phyloP scores from a whole-genome alignment of 2,797 vertebrate species.

The Emydoidea blandingii region DNA sequence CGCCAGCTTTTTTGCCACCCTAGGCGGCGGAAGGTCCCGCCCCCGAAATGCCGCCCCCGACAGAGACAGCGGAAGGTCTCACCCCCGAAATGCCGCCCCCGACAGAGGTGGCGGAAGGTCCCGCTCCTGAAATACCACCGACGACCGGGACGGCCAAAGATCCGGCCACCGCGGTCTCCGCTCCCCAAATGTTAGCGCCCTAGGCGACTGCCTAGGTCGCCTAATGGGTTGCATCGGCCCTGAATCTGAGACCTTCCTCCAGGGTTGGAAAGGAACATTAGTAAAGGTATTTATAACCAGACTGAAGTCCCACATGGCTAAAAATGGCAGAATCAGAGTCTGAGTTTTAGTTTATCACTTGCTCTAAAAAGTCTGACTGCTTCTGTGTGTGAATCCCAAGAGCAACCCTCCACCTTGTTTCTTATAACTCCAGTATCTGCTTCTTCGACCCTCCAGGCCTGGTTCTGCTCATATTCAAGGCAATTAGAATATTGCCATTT shows the following conservation, averaged over 20 bases:
- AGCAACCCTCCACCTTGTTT: background rate
- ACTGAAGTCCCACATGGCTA: background rate
- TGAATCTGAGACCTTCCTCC: background rate
- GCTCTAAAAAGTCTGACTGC: slow-evolving; percentile 17
- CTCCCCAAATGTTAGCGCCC: too few species aligned
- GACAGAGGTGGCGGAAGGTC: too few species aligned
- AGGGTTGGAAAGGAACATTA: background rate
- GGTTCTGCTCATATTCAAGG: background rate
- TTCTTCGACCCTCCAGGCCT: background rate
- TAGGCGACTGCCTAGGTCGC: too few species aligned
- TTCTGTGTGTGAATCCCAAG: background rate
- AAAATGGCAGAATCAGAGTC: slow-evolving; percentile 5
- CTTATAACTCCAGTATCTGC: slow-evolving; percentile 31
- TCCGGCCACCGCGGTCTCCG: too few species aligned
- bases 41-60: too few species aligned
- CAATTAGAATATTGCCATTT: background rate
- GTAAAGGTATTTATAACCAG: background rate
- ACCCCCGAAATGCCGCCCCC: too few species aligned
- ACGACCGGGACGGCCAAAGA: too few species aligned
- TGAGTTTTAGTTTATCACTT: slow-evolving; percentile 28
- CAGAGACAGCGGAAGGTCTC: too few species aligned
- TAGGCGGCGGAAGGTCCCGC: too few species aligned
- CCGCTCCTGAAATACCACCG: too few species aligned
- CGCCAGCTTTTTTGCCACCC: too few species aligned
- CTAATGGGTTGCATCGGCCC: too few species aligned